Conservation (phyloP, 1,140 invertebrate species). For the Hylyphantes graminicola region DNA sequence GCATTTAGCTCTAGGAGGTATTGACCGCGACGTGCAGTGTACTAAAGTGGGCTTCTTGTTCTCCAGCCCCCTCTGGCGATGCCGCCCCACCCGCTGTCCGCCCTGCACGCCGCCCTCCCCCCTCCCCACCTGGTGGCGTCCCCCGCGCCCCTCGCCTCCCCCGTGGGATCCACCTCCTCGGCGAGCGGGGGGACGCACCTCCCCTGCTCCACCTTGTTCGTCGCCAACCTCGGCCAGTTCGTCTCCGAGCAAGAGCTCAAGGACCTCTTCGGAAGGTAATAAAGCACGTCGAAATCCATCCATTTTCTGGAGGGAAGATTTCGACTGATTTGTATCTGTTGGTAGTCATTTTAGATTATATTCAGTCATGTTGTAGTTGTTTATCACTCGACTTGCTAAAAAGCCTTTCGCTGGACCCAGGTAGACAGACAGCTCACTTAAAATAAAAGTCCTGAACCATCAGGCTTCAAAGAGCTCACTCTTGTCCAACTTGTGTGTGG, state of each 20-base stretch:
- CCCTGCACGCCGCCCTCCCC: conserved; percentile 68
- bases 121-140: conserved; percentile 64
- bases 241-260: conserved; percentile 71
- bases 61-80: conserved; percentile 73
- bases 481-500: too few relatives aligned
- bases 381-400: too few relatives aligned
- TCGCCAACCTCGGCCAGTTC: conserved; percentile 63
- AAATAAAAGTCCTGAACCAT: too few relatives aligned
- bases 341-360: too few relatives aligned
- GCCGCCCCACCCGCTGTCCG: conserved; percentile 59
- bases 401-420: too few relatives aligned
- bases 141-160: conserved; percentile 79
- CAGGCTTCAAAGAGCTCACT: too few relatives aligned
- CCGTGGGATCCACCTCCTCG: conserved; percentile 80
- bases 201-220: conserved; percentile 87
- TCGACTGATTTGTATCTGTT: too few relatives aligned
- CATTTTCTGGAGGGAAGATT: too few relatives aligned
- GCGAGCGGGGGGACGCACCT: conserved; percentile 70
- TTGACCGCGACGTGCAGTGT: not conserved
- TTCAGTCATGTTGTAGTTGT: too few relatives aligned
- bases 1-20: too few relatives aligned
- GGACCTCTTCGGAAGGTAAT: conserved; percentile 96
- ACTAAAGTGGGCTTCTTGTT: not conserved
- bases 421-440: too few relatives aligned
- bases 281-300: conserved; percentile 52